Base-by-base conservation (phyloP, 2,888 invertebrate genomes). In the Stratiomys singularior region DNA sequence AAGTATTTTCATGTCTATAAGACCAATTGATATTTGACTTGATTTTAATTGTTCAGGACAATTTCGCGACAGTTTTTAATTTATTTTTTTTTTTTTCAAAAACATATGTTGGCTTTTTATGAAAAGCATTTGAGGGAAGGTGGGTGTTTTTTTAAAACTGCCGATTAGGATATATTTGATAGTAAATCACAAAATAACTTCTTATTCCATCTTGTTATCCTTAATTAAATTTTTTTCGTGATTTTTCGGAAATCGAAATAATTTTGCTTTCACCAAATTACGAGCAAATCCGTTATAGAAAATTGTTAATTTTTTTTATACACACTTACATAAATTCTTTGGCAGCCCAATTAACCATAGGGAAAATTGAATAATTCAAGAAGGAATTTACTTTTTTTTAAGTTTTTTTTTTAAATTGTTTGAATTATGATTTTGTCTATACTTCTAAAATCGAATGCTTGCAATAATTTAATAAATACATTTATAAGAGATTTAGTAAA, bases 291-390 rank as follows among this genome's bases (percentile, higher is more conserved):
- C 21, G 64, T 66, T 18, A 30, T 76, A 21, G 37, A 83, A 83
- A 82, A 83, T 83, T 82, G 81, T 83, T 83, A 82, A 82, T 82
- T 82, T 82, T 84, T 83, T 82, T n/a, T n/a, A n/a, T n/a, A n/a
- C n/a, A 82, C 82, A 64, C 74, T 64, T 69, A 69, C 25, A 71
- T 71, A 47, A 60, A 28, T 77, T 81, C 81, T 81, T 81, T 81
- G 81, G 81, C 78, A 76, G 81, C 81, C 81, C 76, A 81, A 81
- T 79, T 79, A 78, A 80, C 80, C 69, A 79, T 76, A 76, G 79
- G 67, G 71, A 60, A n/a, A 60, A 25, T 9, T 60, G 18, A 18
- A 60, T 5, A 25, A n/a, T 60, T 60, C 13, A 25, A 21, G 25
- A 60, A 60, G 5, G 58, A 60, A 60, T 25, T 60, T 60, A 52